Base-by-base conservation (phyloP, 37 sponge, comb jelly and placozoan genomes). In the Spongilla lacustris region DNA sequence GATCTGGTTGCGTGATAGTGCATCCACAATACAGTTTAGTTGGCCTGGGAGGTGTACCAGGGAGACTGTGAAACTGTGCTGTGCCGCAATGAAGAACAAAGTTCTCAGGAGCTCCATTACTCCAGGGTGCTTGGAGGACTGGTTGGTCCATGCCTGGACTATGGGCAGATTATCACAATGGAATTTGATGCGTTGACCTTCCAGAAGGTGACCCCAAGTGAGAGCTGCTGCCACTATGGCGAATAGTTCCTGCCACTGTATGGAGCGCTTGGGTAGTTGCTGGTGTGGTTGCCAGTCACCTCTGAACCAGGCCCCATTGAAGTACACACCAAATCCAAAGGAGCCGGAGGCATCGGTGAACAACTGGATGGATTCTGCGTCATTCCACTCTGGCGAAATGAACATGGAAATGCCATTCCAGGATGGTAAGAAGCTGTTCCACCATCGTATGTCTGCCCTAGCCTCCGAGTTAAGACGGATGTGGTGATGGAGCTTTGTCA, bases 191-290 rank as follows among this genome's bases (percentile, higher is more conserved):
- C 41, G 6, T 6, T 41, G 41, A 9, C 41, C 41, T 9, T 3
- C 41, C 41, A 41, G 41, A 6, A 41, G 41, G 6, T 41, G 41
- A 6, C 41, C 41, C 41, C 41, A 41, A 28, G 28, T 69, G 28
- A 26, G 26, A 28, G 28, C 71, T 8, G 71, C 71, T 69, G 71
- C 26, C 28, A 28, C 71, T 69, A 69, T 69, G 71, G 71, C 71
- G 28, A 69, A 69, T 69, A 69, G 71, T 28, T 69, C 71, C 71
- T 69, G 26, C 71, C 71, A 69, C 28, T 26, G 28, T 29, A 69
- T 69, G 71, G 26, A 26, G n/a, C n/a, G n/a, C n/a, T n/a, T n/a
- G n/a, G n/a, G n/a, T n/a, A n/a, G n/a, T n/a, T n/a, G n/a, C n/a
- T n/a, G n/a, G n/a, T n/a, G n/a, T n/a, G n/a, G n/a, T n/a, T n/a